phyloP scores from a whole-genome alignment of 2,888 invertebrate species.

The Eupithecia abbreviata region DNA sequence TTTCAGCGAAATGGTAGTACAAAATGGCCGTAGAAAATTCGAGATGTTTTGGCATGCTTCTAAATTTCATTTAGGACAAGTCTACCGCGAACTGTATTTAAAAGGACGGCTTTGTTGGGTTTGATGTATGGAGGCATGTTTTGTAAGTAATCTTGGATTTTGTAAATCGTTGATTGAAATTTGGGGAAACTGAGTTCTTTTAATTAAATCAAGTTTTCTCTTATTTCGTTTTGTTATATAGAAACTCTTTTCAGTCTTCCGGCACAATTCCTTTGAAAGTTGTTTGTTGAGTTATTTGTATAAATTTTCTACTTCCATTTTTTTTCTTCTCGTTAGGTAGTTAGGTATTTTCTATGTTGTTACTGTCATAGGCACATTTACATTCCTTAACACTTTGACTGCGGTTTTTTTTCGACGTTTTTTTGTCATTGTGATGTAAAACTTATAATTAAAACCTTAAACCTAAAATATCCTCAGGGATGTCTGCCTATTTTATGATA shows the following conservation, averaged over 20 bases:
- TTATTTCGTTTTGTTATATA: slow-evolving; percentile 10
- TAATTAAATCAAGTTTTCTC: slow-evolving; percentile 7
- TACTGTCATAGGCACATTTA: not conserved
- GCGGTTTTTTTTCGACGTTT: no score
- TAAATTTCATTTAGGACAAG: slow-evolving; percentile 69
- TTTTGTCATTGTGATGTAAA: not conserved
- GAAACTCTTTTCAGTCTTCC: not conserved
- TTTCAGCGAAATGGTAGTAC: slow-evolving; percentile 40
- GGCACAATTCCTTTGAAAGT: not conserved
- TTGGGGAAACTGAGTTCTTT: slow-evolving; percentile 16
- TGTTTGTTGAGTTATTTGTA: slow-evolving; percentile 7
- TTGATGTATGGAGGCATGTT: slow-evolving; percentile 33
- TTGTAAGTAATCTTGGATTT: slow-evolving; percentile 22
- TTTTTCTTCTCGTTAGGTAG: not conserved
- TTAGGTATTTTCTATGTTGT: not conserved
- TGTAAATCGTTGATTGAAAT: slow-evolving; percentile 22
- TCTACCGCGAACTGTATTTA: slow-evolving; percentile 61
- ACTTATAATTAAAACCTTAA: not conserved
- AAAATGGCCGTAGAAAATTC: slow-evolving; percentile 49
- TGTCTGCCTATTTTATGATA: slow-evolving; percentile 19
- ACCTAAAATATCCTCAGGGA: slow-evolving; percentile 10
- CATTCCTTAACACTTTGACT: no score
- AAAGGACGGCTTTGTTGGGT: slow-evolving; percentile 50
- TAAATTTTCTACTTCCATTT: not conserved
- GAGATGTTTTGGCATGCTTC: slow-evolving; percentile 64